Percentiles rank a stretch among this genome's conserved stretches.
These are phyloP conservation scores for Pogona vitticeps DNA, from an alignment of 2,113 vertebrate species.

Conservation along the genomic window DNA sequence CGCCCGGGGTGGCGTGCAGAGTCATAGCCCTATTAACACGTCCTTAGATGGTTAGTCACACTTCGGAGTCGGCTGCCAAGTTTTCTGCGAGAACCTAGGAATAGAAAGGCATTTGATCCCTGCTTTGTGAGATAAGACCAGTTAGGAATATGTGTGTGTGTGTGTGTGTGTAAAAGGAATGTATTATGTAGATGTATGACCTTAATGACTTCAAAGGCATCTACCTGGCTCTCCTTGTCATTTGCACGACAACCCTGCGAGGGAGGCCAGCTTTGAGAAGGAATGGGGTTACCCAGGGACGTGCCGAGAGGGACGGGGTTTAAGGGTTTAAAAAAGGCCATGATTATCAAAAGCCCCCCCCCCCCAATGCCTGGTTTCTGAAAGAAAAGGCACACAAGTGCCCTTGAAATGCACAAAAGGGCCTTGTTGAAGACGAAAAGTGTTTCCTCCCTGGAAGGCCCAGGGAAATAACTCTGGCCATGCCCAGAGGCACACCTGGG, in stretches of 20 bases:
- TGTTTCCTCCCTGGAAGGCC: accelerated
- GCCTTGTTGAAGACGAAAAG: not conserved
- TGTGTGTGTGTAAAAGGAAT: not conserved
- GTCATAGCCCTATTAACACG: not conserved
- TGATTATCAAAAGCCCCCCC: too few species aligned
- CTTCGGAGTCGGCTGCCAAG: not conserved
- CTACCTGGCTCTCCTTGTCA: too few species aligned
- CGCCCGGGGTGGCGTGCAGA: not conserved
- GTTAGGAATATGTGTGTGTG: not conserved
- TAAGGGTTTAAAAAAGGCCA: too few species aligned
- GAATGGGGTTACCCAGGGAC: not conserved
- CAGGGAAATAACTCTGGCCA: not conserved
- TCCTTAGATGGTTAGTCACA: not conserved
- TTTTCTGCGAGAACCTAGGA: not conserved
- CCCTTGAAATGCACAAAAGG: not conserved
- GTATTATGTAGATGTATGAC: too few species aligned
- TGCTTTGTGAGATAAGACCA: not conserved
- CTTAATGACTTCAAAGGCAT: too few species aligned
- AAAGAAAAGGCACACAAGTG: too few species aligned
- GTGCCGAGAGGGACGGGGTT: too few species aligned
- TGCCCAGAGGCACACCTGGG: not conserved
- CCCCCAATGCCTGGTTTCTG: too few species aligned
- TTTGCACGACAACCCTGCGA: not conserved
- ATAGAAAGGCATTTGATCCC: not conserved
- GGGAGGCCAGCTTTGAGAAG: not conserved